Base-by-base conservation (phyloP, 2,797 vertebrate species). In the Sphaeramia orbicularis region DNA sequence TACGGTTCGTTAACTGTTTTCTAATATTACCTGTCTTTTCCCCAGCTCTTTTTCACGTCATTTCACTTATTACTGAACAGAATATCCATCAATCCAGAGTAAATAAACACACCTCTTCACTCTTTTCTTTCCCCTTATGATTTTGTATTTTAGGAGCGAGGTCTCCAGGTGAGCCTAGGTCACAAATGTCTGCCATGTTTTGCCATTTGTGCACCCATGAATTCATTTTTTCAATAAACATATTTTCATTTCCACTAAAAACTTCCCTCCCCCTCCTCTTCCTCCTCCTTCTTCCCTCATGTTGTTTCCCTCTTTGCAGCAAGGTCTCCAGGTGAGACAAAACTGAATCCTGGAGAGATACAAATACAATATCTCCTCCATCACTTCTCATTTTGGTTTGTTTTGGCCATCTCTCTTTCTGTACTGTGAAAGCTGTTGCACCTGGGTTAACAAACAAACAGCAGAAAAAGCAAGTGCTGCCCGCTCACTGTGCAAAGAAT, bases 151-250 rank as follows among this genome's bases (percentile, higher is more conserved):
- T 60, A 91, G 91, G 90, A 38, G 86, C 92, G 12, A 89, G 90
- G 85, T 94, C 92, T 89, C 93, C 93, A 94, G 93, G 93, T 94
- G 90, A 93, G 92, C 85, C 80, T 42, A 74, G 85, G 85, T 92
- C 85, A 86, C 83, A 71, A 71, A 67, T 84, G 50, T 72, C 52
- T 65, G 50, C 81, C 45, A 24, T 24, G 15, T 57, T 57, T 65
- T 38, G 42, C 32, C 36, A 32, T 83, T 37, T 57, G 4, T 72
- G 27, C 63, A 16, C 36, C 78, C 70, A 73, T 57, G 9, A 47
- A 1, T 51, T 78, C 7, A 61, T 75, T 65, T 81, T 40, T 74
- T 61, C 19, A 42, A 37, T 18, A 35, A 40, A 9, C 10, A 37
- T 64, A 12, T 10, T 50, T 65, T 76, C 76, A 75, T 80, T 80